These are phyloP conservation scores for Sisor rabdophorus DNA, from an alignment of 2,113 vertebrate species.

Conservation along the genomic window DNA sequence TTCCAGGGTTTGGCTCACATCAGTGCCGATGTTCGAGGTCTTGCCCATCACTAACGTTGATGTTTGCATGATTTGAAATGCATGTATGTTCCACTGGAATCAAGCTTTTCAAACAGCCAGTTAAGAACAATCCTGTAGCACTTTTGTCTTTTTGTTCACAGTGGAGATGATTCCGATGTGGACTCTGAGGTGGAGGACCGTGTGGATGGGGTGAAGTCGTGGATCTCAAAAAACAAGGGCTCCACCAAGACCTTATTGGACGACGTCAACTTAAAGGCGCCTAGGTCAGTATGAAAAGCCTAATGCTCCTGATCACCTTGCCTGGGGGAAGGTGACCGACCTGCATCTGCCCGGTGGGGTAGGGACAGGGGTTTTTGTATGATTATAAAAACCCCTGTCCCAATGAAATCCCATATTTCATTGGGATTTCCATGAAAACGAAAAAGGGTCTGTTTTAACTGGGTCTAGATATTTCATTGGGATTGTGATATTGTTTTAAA, in stretches of 20 bases:
- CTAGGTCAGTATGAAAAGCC: conserved; percentile 76
- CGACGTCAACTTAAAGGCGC: conserved; percentile 84
- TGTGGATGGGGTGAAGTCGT: conserved; percentile 92
- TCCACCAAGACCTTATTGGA: conserved; percentile 80
- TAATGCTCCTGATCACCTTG: neutral
- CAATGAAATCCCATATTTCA: too few relatives aligned
- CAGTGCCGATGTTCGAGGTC: neutral
- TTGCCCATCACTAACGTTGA: neutral
- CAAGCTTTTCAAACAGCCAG: neutral
- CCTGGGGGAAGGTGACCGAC: neutral
- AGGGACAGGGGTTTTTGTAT: neutral
- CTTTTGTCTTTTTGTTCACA: conserved; percentile 52
- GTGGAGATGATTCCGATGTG: conserved; percentile 85
- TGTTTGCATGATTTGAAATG: neutral
- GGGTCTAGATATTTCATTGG: neutral
- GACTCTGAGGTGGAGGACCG: conserved; percentile 95
- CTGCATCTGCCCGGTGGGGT: neutral
- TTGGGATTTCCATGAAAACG: too few relatives aligned
- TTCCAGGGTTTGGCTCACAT: neutral
- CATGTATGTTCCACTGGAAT: neutral
- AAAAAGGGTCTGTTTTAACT: neutral
- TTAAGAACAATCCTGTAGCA: neutral
- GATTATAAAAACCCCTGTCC: too few relatives aligned
- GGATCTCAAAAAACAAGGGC: conserved; percentile 80
- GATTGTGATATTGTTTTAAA: neutral